A percentile compares a stretch with the other conserved stretches of the same genome.
These are phyloP conservation scores for Lutjanus erythropterus DNA, from an alignment of 2,113 vertebrate species.

Conservation along the genomic window DNA sequence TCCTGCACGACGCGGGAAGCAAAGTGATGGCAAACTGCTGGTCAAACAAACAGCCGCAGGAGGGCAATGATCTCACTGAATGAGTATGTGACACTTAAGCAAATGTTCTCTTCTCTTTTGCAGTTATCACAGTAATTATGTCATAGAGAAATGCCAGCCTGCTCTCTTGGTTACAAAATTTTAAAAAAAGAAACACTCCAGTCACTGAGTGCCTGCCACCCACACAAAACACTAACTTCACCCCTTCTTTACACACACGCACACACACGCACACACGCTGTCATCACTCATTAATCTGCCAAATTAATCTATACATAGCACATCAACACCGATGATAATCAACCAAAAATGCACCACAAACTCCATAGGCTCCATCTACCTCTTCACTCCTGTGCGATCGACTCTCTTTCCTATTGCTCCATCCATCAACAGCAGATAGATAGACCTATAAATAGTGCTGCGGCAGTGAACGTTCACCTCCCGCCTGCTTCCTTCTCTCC, in stretches of 20 bases:
- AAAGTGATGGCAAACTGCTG: constrained; percentile 13
- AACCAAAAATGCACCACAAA: constrained; percentile 35
- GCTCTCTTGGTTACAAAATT: constrained; percentile 46
- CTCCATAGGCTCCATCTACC: constrained; percentile 20
- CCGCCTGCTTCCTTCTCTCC: constrained; percentile 54
- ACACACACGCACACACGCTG: constrained; percentile 16
- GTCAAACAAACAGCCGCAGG: constrained; percentile 32
- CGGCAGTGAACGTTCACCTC: constrained; percentile 70
- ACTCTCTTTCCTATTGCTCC: constrained; percentile 39
- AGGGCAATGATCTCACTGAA: background rate
- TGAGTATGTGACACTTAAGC: constrained; percentile 11
- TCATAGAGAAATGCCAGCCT: constrained; percentile 22
- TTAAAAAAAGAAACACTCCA: constrained; percentile 13
- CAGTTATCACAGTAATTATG: constrained; percentile 13
- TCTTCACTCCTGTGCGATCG: constrained; percentile 32
- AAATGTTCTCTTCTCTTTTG: constrained; percentile 3
- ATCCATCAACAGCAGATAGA: constrained; percentile 65
- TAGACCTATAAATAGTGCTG: constrained; percentile 81
- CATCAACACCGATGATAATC: constrained; percentile 7
- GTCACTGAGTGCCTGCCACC: constrained; percentile 33
- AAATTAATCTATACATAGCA: constrained; percentile 45
- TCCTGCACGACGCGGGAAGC: background rate
- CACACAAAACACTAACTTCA: constrained; percentile 43
- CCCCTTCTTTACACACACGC: constrained; percentile 9
- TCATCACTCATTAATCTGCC: constrained; percentile 24